phyloP scores from a whole-genome alignment of 2,113 vertebrate genomes.

The Helogale parvula region DNA sequence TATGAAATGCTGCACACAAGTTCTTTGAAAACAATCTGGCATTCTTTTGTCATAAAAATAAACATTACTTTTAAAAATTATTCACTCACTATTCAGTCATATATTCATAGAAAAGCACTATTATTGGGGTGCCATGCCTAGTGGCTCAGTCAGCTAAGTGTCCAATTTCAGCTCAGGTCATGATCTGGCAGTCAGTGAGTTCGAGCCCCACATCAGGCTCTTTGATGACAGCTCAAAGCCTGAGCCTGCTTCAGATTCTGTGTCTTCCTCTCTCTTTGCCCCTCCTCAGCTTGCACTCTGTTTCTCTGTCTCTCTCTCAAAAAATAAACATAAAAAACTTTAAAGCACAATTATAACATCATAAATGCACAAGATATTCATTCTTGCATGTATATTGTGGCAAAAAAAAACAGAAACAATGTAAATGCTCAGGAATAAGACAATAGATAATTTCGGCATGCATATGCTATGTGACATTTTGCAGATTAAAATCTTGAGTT shows the following conservation, averaged over 20 bases:
- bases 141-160: too few relatives aligned
- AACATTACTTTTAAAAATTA: not conserved
- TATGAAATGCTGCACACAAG: not conserved
- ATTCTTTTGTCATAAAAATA: not conserved
- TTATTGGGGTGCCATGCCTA: not conserved
- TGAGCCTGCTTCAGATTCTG: too few relatives aligned
- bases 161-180: too few relatives aligned
- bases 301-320: too few relatives aligned
- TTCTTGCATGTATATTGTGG: not conserved
- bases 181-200: too few relatives aligned
- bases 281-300: too few relatives aligned
- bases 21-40: not conserved
- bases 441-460: not conserved
- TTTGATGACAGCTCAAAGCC: too few relatives aligned
- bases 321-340: too few relatives aligned
- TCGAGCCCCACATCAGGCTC: too few relatives aligned
- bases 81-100: not conserved
- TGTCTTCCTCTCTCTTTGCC: too few relatives aligned
- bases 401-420: constrained; percentile 6
- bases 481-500: not conserved
- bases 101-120: not conserved
- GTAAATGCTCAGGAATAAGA: not conserved
- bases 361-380: not conserved
- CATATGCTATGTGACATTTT: not conserved
- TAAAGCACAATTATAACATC: not conserved